These are phyloP conservation scores for Microcebus ravelobensis DNA, from an alignment of 2,113 vertebrate species.

Conservation along the genomic window DNA sequence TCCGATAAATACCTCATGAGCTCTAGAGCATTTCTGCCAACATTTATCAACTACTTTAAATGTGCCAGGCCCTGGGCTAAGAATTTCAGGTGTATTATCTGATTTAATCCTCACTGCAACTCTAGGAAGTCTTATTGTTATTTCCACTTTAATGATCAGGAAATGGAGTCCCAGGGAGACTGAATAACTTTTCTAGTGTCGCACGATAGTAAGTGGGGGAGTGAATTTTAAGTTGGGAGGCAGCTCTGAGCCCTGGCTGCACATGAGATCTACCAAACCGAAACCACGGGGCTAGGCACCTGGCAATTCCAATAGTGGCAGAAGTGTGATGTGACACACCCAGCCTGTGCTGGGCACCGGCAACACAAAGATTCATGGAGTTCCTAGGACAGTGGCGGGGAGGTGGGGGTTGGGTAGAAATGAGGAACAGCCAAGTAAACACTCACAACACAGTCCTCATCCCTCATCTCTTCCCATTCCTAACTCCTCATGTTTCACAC, in stretches of 20 bases:
- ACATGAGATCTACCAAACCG: neutral
- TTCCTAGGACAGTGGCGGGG: no score
- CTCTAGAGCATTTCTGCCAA: neutral
- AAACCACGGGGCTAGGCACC: neutral
- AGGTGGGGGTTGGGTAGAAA: neutral
- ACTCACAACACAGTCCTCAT: neutral
- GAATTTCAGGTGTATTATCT: neutral
- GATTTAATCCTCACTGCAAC: neutral
- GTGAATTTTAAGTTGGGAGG: neutral
- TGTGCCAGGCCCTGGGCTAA: neutral
- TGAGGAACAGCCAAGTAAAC: neutral
- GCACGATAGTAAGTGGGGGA: neutral
- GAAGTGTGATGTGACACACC: neutral
- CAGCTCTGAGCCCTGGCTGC: neutral
- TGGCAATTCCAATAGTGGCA: fast-evolving
- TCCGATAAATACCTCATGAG: neutral
- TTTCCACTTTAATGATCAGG: neutral
- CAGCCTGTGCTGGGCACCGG: neutral
- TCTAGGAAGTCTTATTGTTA: neutral
- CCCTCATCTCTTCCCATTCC: neutral
- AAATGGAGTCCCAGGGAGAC: neutral
- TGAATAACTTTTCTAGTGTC: neutral
- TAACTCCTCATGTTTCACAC: neutral
- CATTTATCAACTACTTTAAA: neutral
- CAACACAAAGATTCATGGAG: neutral